Evolutionary conservation across 1,140 invertebrate species (phyloP).

Genomic region (Frieseomelitta varia): DNA sequence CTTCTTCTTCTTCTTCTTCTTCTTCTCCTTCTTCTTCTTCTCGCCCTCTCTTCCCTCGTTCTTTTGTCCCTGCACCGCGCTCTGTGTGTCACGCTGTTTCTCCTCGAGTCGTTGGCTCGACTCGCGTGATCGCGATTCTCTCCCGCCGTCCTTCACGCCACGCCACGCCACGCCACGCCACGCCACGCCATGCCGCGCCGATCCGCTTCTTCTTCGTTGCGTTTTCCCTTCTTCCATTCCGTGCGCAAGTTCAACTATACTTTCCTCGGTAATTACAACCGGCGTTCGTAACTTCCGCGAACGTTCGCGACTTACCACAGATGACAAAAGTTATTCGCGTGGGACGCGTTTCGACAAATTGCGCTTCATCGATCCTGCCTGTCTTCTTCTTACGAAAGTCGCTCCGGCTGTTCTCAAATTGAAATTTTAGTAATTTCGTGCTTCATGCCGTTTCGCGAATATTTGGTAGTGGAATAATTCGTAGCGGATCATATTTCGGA

Average conservation of each 20-base stretch:
- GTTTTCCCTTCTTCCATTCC: too few relatives aligned
- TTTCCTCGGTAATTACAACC: neutral
- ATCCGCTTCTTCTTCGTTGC: neutral
- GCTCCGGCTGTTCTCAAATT: too few relatives aligned
- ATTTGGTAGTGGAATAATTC: too few relatives aligned
- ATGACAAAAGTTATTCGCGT: neutral
- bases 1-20: too few relatives aligned
- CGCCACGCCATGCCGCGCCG: too few relatives aligned
- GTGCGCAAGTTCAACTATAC: neutral
- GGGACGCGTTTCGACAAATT: neutral
- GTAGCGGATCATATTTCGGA: too few relatives aligned
- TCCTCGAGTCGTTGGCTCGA: neutral
- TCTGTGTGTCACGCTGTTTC: too few relatives aligned
- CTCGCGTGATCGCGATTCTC: neutral
- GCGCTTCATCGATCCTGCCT: neutral
- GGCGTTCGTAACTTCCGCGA: neutral
- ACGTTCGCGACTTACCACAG: neutral
- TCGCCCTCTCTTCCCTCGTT: neutral
- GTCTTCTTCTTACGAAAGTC: neutral
- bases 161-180: too few relatives aligned
- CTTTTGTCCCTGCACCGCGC: neutral
- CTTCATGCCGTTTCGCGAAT: too few relatives aligned
- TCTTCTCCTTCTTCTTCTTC: too few relatives aligned
- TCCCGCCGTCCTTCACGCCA: too few relatives aligned
- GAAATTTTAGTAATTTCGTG: too few relatives aligned